These are phyloP conservation scores for Drosophila nebulosa DNA, from an alignment of 1,140 invertebrate genomes.

Conservation along the genomic window DNA sequence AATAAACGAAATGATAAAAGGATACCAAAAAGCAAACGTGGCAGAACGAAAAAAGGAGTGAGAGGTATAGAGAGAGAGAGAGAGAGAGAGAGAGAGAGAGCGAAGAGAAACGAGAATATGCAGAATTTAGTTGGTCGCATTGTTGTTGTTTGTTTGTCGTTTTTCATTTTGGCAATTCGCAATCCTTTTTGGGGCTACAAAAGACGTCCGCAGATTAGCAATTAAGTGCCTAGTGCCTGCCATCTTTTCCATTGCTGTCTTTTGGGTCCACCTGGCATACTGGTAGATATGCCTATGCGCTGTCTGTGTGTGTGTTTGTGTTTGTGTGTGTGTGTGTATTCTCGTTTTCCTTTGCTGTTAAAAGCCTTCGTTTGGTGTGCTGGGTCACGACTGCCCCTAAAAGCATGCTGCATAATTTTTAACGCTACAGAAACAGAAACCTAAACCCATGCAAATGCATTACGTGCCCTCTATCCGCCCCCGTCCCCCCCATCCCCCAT, in stretches of 20 bases:
- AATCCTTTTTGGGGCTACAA: background rate
- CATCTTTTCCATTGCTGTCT: background rate
- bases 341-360: background rate
- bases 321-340: background rate
- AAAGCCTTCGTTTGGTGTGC: slow-evolving; percentile 28
- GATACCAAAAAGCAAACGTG: background rate
- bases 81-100: background rate
- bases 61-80: background rate
- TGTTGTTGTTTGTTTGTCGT: background rate
- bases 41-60: background rate
- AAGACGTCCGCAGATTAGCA: background rate
- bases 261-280: too few relatives aligned
- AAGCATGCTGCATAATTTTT: slow-evolving; percentile 45
- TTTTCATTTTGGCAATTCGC: background rate
- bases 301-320: too few relatives aligned
- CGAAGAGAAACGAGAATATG: background rate
- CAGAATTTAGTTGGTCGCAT: background rate
- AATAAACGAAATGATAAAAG: background rate
- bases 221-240: background rate
- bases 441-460: slow-evolving; percentile 41
- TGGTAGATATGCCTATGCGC: too few relatives aligned
- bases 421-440: slow-evolving; percentile 18
- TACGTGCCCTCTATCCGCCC: slow-evolving; percentile 32
- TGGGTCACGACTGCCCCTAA: slow-evolving; percentile 22
- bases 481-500: too few relatives aligned